Conservation (phyloP, 2,113 vertebrate genomes). For the Rallus limicola region DNA sequence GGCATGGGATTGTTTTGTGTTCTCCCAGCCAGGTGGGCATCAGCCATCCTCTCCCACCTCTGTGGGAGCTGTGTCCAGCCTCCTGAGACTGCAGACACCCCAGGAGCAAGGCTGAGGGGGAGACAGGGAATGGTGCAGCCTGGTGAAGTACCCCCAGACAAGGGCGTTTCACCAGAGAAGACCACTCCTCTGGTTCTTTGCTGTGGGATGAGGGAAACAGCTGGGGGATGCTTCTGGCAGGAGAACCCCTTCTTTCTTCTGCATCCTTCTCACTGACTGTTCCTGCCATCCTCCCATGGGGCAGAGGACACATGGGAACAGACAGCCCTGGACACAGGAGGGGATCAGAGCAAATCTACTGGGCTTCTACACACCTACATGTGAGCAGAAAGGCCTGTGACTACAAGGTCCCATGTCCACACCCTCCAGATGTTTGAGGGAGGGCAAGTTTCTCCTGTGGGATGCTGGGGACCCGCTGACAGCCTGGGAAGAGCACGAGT, state of each 20-base stretch:
- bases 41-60: background rate
- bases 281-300: fast-evolving
- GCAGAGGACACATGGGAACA: background rate
- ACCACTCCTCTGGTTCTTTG: background rate
- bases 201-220: background rate
- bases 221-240: background rate
- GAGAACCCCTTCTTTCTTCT: background rate
- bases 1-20: background rate
- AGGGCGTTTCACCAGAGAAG: background rate
- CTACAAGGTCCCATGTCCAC: background rate
- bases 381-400: background rate
- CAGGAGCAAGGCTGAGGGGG: background rate
- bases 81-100: background rate
- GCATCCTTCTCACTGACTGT: background rate
- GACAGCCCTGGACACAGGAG: background rate
- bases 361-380: background rate
- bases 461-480: background rate
- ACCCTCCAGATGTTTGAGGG: background rate
- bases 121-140: background rate
- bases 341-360: background rate
- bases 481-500: background rate
- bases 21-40: background rate
- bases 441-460: background rate
- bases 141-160: background rate
- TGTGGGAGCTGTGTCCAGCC: background rate